phyloP scores from a whole-genome alignment of 2,797 vertebrate genomes.

The Nothura maculosa region DNA sequence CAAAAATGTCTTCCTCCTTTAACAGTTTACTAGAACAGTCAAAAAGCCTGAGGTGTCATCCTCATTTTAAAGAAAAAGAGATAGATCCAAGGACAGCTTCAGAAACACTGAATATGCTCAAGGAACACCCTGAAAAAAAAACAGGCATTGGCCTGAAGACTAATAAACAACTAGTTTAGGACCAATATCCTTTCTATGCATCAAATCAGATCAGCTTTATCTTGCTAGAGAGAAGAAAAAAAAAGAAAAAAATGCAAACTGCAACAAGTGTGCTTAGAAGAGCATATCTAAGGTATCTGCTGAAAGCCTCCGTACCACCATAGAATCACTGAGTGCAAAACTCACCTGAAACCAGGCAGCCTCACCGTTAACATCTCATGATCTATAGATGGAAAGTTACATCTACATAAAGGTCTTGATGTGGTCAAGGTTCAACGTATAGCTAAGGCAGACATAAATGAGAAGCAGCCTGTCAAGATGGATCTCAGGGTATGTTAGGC shows the following conservation, averaged over 20 bases:
- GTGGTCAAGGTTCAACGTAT: conserved; percentile 7
- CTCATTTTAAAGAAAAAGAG: background rate
- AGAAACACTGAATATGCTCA: background rate
- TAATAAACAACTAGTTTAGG: conserved; percentile 52
- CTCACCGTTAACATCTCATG: conserved; percentile 1
- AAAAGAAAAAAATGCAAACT: background rate
- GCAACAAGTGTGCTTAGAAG: conserved; percentile 23
- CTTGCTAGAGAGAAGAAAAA: conserved; percentile 2
- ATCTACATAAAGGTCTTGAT: conserved; percentile 20
- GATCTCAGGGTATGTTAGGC: background rate
- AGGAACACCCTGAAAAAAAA: background rate
- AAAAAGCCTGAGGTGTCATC: background rate
- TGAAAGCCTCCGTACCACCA: conserved; percentile 59
- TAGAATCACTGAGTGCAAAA: background rate
- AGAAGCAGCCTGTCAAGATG: background rate
- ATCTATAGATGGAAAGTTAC: background rate
- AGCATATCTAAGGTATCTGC: conserved; percentile 49
- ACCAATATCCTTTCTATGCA: conserved; percentile 35
- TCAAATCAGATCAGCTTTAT: conserved; percentile 28
- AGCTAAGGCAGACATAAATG: background rate
- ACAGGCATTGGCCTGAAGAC: conserved; percentile 31
- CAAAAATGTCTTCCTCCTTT: background rate
- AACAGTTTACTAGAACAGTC: background rate
- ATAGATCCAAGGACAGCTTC: conserved; percentile 1
- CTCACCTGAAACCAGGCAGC: conserved; percentile 22